Percentiles rank a stretch among this genome's conserved stretches.
Conservation (phyloP, 2,888 invertebrate genomes). For the Ophioninae sp. region DNA sequence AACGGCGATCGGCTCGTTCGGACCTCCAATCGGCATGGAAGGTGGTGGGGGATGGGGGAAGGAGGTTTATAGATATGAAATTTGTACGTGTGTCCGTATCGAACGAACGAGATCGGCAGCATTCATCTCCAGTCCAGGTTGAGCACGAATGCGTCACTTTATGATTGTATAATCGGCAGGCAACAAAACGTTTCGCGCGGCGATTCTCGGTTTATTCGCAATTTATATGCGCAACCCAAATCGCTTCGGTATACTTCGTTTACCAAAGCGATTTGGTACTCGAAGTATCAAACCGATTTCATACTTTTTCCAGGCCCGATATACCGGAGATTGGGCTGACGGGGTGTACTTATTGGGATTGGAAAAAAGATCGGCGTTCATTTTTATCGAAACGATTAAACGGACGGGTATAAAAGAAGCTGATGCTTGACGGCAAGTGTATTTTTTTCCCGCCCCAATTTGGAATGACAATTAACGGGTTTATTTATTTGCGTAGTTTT, state of each 20-base stretch:
- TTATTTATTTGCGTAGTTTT: not conserved
- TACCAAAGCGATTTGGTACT: not conserved
- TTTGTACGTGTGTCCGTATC: not conserved
- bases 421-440: not conserved
- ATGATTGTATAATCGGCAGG: slow-evolving; percentile 30
- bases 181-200: not conserved
- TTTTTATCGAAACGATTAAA: not conserved
- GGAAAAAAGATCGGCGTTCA: not conserved
- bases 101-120: slow-evolving; percentile 30
- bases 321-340: not conserved
- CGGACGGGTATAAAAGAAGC: not conserved
- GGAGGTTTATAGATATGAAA: slow-evolving; percentile 2
- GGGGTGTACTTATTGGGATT: not conserved
- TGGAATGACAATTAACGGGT: not conserved
- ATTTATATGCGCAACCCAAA: slow-evolving; percentile 10
- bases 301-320: not conserved
- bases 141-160: not conserved
- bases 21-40: not conserved
- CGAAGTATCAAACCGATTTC: not conserved
- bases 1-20: slow-evolving; percentile 43
- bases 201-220: not conserved
- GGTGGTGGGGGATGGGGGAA: not conserved
- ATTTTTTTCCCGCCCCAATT: not conserved
- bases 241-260: not conserved
- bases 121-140: not conserved